These are phyloP conservation scores for Acrobasis consociella DNA, from an alignment of 2,888 invertebrate species.

Conservation along the genomic window DNA sequence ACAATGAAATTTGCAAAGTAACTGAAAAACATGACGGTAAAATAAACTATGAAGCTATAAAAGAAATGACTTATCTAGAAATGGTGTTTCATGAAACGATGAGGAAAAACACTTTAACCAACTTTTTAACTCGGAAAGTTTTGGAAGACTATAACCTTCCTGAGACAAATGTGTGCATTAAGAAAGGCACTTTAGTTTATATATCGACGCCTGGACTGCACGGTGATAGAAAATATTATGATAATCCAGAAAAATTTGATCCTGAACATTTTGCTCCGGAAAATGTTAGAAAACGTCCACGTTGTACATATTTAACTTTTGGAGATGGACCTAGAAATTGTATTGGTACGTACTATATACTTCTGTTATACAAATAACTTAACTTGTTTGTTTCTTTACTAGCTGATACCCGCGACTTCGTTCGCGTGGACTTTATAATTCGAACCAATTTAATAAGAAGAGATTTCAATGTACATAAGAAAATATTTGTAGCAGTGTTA, in stretches of 20 bases:
- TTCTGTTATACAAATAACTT: no score
- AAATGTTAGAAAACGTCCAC: constrained; percentile 27
- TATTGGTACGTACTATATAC: constrained; percentile 28
- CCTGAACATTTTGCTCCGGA: constrained; percentile 33
- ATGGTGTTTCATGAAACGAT: constrained; percentile 45
- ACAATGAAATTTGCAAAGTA: constrained; percentile 34
- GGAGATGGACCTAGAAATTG: constrained; percentile 32
- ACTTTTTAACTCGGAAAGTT: background rate
- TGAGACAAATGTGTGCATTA: background rate
- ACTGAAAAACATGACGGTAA: background rate
- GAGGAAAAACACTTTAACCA: constrained; percentile 36
- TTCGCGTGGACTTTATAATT: no score
- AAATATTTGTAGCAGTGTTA: no score
- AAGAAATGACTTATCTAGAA: constrained; percentile 50
- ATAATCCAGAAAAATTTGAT: constrained; percentile 29
- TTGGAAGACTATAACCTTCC: background rate
- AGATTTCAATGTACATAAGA: no score
- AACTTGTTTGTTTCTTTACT: no score
- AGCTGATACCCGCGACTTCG: no score
- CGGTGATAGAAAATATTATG: constrained; percentile 29
- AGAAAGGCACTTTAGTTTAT: background rate
- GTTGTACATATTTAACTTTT: constrained; percentile 32
- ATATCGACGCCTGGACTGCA: constrained; percentile 16
- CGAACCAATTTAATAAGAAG: no score
- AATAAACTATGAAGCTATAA: constrained; percentile 27